These are phyloP conservation scores for Penaeus chinensis DNA, from an alignment of 1,140 invertebrate genomes.

Conservation along the genomic window DNA sequence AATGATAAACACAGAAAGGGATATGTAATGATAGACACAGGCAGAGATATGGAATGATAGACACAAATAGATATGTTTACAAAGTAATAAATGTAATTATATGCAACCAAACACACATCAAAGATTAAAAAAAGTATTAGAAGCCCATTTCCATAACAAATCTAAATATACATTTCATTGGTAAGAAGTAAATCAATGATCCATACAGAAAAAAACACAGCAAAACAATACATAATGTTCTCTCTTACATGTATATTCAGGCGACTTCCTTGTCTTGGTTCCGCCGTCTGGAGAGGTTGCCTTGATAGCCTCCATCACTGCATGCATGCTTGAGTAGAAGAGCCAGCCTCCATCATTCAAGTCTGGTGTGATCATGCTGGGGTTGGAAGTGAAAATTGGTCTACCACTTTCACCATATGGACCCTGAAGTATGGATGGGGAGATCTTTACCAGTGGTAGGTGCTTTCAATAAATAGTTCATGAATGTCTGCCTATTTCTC, in stretches of 20 bases:
- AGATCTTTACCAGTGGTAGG: too few relatives aligned
- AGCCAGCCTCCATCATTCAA: constrained; percentile 22
- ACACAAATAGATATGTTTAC: too few relatives aligned
- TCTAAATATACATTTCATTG: too few relatives aligned
- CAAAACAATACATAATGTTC: constrained; percentile 73
- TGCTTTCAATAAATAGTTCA: too few relatives aligned
- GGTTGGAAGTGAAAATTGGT: neutral
- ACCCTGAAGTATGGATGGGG: constrained; percentile 7
- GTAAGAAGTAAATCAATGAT: neutral
- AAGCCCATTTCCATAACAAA: too few relatives aligned
- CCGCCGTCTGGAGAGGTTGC: constrained; percentile 65
- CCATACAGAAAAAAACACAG: neutral
- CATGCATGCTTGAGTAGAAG: constrained; percentile 47
- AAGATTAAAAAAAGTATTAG: too few relatives aligned
- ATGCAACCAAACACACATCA: too few relatives aligned
- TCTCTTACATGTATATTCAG: constrained; percentile 71
- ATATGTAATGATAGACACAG: too few relatives aligned
- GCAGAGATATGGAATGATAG: too few relatives aligned
- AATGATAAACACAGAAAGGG: too few relatives aligned
- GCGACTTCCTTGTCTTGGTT: constrained; percentile 74
- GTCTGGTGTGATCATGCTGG: constrained; percentile 24
- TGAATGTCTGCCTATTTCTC: too few relatives aligned
- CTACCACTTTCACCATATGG: constrained; percentile 31
- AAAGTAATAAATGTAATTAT: too few relatives aligned
- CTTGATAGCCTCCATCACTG: constrained; percentile 64